Evolutionary conservation across 2,113 vertebrate species (phyloP), one percentile per base, ranked within the genome.

Genomic region (Brachypteracias leptosomus): DNA sequence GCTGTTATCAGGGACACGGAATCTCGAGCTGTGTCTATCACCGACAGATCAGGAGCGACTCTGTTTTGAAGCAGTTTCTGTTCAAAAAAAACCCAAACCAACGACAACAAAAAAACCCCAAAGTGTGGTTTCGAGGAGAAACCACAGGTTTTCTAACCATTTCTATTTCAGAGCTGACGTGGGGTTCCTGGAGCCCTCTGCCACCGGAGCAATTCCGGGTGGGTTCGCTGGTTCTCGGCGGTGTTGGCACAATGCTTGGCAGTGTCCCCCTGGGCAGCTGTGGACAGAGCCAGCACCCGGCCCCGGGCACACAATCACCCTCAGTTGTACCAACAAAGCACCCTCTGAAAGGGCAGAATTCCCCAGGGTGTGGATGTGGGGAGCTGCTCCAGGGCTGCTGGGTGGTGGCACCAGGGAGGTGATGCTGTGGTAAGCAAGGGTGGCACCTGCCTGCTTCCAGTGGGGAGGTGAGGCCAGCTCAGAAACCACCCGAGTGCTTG

Each of bases 81-180:
- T 42, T 62, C 0, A 49, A 67, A 67, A 52, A 58, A 46, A 26
- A 36, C 20, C 44, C 15, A 49, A 36, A 49, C 5, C 4, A 47
- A 61, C 13, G 93, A n/a, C 35, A 93, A 58, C 44, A 75, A 55
- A 44, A 68, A 72, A 16, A 2, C 36, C 49, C 58, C 59, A 33
- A 92, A 51, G 9, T 47, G 90, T 14, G 96, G 92, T 95, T 93
- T 88, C 18, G 13, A 33, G 78, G 78, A 91, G 86, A 92, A 97
- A 93, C 90, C 95, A 38, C 95, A 91, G 44, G 31, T 88, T 95
- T 90, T 97, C 90, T 83, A 83, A 51, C 67, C 67, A 29, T 54
- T 92, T 84, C 59, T 73, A 28, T 54, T 70, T 78, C 59, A 14
- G 95, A 10, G 14, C 36, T 10, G 0, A 33, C 0, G 49, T 9